phyloP scores from a whole-genome alignment of 2,113 vertebrate species.

The Tinamus guttatus region DNA sequence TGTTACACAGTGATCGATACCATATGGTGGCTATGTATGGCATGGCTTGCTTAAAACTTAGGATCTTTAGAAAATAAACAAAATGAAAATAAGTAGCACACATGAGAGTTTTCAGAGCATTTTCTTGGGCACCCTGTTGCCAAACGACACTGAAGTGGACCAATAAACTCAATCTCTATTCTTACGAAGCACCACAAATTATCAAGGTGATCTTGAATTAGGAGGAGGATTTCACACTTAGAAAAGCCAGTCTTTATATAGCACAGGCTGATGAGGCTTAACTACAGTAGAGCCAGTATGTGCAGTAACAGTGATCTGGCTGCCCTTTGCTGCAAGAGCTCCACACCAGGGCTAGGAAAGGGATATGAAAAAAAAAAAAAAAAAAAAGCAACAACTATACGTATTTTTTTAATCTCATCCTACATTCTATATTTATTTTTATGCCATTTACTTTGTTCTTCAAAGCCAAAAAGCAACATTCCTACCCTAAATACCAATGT shows the following conservation, averaged over 20 bases:
- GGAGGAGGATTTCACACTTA: background rate
- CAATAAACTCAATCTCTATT: background rate
- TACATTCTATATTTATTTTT: background rate
- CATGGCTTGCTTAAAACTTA: background rate
- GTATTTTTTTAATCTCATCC: background rate
- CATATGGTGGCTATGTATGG: rapidly evolving
- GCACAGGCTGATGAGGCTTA: background rate
- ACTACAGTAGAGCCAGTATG: background rate
- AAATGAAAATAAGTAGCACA: background rate
- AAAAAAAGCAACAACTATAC: background rate
- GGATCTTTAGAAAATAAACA: background rate
- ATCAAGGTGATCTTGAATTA: background rate
- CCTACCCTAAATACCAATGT: background rate
- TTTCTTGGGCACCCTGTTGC: background rate
- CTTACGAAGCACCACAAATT: background rate
- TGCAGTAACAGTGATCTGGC: background rate
- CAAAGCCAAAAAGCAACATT: background rate
- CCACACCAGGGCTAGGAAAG: background rate
- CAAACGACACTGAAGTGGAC: background rate
- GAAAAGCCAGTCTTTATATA: background rate
- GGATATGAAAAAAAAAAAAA: no score
- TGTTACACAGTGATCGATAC: background rate
- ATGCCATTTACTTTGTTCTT: background rate
- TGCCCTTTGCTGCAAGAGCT: background rate
- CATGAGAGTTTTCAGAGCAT: background rate